A percentile compares a stretch with the other conserved stretches of the same genome.
Evolutionary conservation across 2,888 invertebrate genomes (phyloP).

Genomic region (Seira sanloemensis): DNA sequence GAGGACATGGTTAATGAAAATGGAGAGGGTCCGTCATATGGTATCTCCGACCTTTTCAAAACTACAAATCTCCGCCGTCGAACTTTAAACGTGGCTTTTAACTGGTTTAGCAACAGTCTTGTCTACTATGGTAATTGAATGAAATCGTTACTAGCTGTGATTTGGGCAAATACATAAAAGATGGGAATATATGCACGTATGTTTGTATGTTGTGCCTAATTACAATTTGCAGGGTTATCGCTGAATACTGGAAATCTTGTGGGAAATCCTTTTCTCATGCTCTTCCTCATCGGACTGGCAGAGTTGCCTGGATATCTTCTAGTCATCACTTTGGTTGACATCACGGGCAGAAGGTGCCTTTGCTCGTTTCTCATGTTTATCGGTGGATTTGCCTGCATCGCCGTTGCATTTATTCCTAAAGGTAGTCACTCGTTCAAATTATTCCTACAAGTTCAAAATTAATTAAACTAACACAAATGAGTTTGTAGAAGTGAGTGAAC

Average conservation of each 20-base stretch:
- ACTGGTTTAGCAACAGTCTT: slow-evolving; percentile 79
- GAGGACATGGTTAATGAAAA: not conserved
- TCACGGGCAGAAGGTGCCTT: slow-evolving; percentile 84
- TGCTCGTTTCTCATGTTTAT: slow-evolving; percentile 86
- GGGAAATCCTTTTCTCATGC: slow-evolving; percentile 88
- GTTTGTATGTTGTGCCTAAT: too few relatives aligned
- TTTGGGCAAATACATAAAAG: not conserved
- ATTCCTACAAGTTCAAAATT: too few relatives aligned
- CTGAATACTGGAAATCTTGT: slow-evolving; percentile 87
- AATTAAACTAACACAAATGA: too few relatives aligned
- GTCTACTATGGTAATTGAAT: slow-evolving; percentile 46
- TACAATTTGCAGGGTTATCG: slow-evolving; percentile 86
- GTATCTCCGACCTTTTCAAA: slow-evolving; percentile 76
- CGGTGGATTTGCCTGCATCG: slow-evolving; percentile 86
- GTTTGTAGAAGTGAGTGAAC: too few relatives aligned
- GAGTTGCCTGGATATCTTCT: slow-evolving; percentile 88
- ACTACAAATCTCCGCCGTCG: slow-evolving; percentile 80
- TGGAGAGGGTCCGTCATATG: slow-evolving; percentile 32
- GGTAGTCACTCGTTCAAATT: slow-evolving; percentile 75
- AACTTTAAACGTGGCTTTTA: slow-evolving; percentile 87
- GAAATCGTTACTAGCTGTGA: not conserved
- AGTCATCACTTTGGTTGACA: slow-evolving; percentile 84
- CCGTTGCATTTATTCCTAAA: slow-evolving; percentile 82
- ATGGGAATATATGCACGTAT: not conserved
- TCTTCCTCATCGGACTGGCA: slow-evolving; percentile 86